These are phyloP conservation scores for Spinus olivaceus DNA, from an alignment of 2,797 vertebrate species.

Conservation along the genomic window DNA sequence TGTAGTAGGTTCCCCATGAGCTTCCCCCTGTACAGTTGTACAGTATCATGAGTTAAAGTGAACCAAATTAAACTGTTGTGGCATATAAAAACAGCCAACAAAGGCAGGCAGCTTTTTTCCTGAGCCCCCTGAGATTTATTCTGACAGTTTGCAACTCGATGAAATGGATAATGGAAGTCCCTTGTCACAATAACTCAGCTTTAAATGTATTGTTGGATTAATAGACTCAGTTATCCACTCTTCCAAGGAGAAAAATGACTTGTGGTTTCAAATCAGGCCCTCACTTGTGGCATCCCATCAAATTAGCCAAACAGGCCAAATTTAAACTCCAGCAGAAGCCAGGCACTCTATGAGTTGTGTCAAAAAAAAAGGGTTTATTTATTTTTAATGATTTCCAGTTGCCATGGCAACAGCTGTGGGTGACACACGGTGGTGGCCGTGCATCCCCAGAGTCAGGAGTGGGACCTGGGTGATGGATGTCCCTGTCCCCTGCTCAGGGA, in stretches of 20 bases:
- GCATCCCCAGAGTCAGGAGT: rapidly evolving
- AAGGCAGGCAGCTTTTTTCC: conserved; percentile 49
- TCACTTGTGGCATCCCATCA: background rate
- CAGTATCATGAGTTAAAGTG: background rate
- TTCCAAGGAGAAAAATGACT: conserved; percentile 26
- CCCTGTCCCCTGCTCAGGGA: background rate
- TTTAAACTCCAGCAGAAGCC: background rate
- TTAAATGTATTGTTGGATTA: conserved; percentile 60
- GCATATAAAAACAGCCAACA: conserved; percentile 54
- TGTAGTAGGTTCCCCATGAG: background rate
- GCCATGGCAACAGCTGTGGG: background rate
- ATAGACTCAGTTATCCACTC: conserved; percentile 54
- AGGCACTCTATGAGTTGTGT: background rate
- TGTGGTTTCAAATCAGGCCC: background rate
- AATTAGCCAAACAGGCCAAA: background rate
- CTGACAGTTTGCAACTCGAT: conserved; percentile 64
- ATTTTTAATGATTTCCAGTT: background rate
- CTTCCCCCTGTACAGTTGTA: background rate
- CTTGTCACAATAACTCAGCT: conserved; percentile 67
- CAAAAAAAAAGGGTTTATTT: background rate
- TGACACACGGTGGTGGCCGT: rapidly evolving
- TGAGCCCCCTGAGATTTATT: conserved; percentile 50
- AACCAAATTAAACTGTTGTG: conserved; percentile 41
- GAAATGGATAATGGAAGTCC: conserved; percentile 64
- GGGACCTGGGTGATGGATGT: background rate